Evolutionary conservation across 2,113 vertebrate species (phyloP).

Genomic region (Gopherus flavomarginatus): DNA sequence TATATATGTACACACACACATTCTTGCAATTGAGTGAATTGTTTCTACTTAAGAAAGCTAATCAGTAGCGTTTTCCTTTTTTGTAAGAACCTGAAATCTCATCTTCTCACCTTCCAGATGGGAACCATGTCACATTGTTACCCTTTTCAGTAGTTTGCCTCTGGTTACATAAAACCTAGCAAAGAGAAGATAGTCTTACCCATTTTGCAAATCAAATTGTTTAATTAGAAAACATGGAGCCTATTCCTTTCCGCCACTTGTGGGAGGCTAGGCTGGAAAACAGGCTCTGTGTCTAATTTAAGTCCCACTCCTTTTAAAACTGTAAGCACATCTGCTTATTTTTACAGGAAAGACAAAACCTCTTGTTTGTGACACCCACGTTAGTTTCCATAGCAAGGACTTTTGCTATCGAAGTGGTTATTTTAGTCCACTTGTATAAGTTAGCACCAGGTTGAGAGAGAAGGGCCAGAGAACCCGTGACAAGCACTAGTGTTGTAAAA

Average conservation of each 20-base stretch:
- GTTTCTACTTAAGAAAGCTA: not conserved
- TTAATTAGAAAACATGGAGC: not conserved
- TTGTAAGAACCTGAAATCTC: not conserved
- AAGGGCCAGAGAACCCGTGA: not conserved
- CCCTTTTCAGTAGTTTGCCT: not conserved
- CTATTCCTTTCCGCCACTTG: not conserved
- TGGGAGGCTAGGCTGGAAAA: not conserved
- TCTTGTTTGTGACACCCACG: not conserved
- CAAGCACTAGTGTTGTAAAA: not conserved
- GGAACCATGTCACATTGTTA: not conserved
- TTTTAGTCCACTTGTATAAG: not conserved
- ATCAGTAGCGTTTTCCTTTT: not conserved
- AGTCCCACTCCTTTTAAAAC: not conserved
- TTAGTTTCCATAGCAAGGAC: not conserved
- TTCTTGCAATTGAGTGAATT: not conserved
- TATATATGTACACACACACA: not conserved
- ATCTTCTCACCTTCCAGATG: not conserved
- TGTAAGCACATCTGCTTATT: not conserved
- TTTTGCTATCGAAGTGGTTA: not conserved
- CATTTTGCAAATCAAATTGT: not conserved
- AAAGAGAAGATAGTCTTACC: not conserved
- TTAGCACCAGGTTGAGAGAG: not conserved
- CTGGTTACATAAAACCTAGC: not conserved
- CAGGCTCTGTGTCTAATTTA: not conserved
- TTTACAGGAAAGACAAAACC: not conserved